Percentiles rank a stretch among this genome's conserved stretches.
phyloP scores from a whole-genome alignment of 2,113 vertebrate genomes.

The Caranx melampygus region DNA sequence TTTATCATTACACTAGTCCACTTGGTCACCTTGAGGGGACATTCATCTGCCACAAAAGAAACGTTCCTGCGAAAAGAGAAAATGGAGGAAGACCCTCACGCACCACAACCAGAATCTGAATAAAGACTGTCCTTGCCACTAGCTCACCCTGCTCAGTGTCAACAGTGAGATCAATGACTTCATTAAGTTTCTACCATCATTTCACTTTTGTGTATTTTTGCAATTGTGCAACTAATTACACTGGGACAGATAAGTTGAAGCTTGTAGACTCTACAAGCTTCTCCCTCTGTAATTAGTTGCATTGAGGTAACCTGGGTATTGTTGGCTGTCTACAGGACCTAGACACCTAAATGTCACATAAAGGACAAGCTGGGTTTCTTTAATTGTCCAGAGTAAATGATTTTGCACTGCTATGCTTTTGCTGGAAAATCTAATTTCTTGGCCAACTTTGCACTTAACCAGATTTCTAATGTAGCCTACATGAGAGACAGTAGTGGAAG shows the following conservation, averaged over 20 bases:
- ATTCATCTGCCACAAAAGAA: no score
- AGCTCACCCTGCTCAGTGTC: slow-evolving; percentile 44
- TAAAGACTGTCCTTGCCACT: no score
- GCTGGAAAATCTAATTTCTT: neutral
- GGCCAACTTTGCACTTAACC: slow-evolving; percentile 2
- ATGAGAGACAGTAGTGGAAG: neutral
- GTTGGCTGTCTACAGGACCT: neutral
- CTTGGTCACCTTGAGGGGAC: no score
- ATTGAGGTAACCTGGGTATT: neutral
- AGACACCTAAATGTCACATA: neutral
- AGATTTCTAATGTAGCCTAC: slow-evolving; percentile 2
- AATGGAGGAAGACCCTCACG: no score
- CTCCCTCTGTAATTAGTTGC: neutral
- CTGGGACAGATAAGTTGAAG: no score
- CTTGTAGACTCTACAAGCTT: neutral
- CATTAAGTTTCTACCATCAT: slow-evolving; percentile 14
- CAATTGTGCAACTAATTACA: no score
- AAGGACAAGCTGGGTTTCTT: neutral
- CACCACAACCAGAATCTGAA: no score
- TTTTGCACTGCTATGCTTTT: neutral
- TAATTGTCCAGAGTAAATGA: neutral
- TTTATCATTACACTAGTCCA: no score
- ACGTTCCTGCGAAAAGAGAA: no score
- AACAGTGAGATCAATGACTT: slow-evolving; percentile 12
- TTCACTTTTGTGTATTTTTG: neutral